Evolutionary conservation across 2,797 vertebrate genomes (phyloP).

Genomic region (Salarias fasciatus): DNA sequence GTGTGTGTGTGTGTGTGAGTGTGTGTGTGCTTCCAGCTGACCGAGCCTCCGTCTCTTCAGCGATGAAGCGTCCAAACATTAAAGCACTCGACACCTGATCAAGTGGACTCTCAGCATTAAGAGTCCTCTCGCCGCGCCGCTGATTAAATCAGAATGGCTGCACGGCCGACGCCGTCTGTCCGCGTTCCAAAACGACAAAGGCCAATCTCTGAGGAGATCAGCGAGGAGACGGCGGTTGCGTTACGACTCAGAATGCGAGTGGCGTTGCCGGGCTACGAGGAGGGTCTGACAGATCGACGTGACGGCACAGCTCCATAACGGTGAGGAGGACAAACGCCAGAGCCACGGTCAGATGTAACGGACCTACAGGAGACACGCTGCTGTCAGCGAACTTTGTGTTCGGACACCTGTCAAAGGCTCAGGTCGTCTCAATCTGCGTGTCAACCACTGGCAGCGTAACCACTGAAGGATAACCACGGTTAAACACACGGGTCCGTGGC

Average conservation of each 20-base stretch:
- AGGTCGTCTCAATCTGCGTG: too few species aligned
- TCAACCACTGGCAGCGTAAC: too few species aligned
- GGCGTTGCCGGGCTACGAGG: constrained; percentile 27
- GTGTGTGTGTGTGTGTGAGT: background rate
- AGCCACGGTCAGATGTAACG: too few species aligned
- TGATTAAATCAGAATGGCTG: constrained; percentile 21
- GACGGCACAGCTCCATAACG: too few species aligned
- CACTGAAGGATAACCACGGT: too few species aligned
- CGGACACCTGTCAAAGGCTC: too few species aligned
- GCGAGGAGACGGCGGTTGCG: background rate
- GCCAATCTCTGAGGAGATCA: constrained; percentile 25
- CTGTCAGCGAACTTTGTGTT: too few species aligned
- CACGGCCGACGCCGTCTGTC: background rate
- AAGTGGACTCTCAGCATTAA: constrained; percentile 41
- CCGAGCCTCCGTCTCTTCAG: constrained; percentile 9
- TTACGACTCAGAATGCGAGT: background rate
- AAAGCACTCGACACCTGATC: constrained; percentile 44
- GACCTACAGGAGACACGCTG: too few species aligned
- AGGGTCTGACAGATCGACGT: background rate
- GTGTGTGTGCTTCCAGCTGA: too few species aligned
- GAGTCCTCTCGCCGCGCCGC: constrained; percentile 29
- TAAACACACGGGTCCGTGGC: too few species aligned
- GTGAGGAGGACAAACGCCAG: too few species aligned
- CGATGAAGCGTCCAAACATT: constrained; percentile 42
- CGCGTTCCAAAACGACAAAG: constrained; percentile 19